Conservation (phyloP, 2,797 vertebrate genomes). For the Lagocephalus sceleratus region DNA sequence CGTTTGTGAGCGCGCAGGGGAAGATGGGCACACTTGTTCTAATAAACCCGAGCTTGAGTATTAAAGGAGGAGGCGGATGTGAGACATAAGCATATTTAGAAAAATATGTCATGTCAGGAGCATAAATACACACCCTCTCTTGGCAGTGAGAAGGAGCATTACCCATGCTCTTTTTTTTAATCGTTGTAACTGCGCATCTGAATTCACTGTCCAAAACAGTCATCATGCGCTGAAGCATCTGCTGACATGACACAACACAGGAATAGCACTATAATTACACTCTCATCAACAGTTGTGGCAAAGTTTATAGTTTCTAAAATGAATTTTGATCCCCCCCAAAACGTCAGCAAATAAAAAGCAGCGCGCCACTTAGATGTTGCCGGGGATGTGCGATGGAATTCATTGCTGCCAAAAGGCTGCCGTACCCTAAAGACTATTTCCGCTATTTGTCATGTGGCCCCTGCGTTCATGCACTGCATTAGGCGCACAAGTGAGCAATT, state of each 20-base stretch:
- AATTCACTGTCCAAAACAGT: constrained; percentile 6
- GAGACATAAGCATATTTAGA: constrained; percentile 38
- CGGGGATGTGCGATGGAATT: constrained; percentile 26
- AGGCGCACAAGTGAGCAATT: constrained; percentile 29
- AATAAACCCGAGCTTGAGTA: constrained; percentile 33
- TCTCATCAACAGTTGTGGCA: not conserved
- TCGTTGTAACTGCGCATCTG: constrained; percentile 13
- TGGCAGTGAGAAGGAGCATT: constrained; percentile 26
- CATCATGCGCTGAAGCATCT: constrained; percentile 4
- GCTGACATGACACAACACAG: not conserved
- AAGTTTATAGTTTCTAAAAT: not conserved
- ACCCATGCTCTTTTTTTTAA: constrained; percentile 12
- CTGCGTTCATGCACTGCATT: constrained; percentile 31
- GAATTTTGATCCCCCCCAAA: constrained; percentile 3
- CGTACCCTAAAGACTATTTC: not conserved
- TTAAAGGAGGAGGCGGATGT: constrained; percentile 55
- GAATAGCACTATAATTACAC: not conserved
- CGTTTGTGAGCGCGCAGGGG: constrained; percentile 6
- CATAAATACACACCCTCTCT: constrained; percentile 35
- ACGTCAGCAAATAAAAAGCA: not conserved
- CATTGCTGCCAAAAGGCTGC: constrained; percentile 23
- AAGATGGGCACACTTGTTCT: constrained; percentile 11
- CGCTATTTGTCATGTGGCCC: constrained; percentile 31
- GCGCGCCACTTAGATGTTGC: constrained; percentile 14
- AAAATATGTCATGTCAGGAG: constrained; percentile 50